phyloP scores from a whole-genome alignment of 2,797 vertebrate species.

The Diplodus puntazzo region DNA sequence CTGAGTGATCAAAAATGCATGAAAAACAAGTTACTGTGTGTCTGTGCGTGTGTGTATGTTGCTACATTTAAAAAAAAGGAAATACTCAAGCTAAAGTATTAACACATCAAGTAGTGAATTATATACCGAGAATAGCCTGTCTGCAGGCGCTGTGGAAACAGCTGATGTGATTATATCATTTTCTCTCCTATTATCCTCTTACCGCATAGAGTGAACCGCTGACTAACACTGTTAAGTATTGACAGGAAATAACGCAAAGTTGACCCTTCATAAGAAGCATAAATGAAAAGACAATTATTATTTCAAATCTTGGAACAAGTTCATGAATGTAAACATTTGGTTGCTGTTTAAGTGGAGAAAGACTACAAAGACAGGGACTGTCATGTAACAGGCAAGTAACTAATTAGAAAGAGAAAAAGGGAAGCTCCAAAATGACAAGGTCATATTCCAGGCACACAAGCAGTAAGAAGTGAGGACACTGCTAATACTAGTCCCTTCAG shows the following conservation, averaged over 20 bases:
- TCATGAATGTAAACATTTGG: constrained; percentile 21
- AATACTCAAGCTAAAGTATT: constrained; percentile 26
- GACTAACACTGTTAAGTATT: neutral
- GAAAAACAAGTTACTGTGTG: neutral
- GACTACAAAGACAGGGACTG: neutral
- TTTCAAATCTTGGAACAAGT: neutral
- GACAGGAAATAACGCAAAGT: constrained; percentile 3
- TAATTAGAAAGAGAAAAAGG: constrained; percentile 40
- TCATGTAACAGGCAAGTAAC: constrained; percentile 22
- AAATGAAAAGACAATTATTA: neutral
- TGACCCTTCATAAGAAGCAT: neutral
- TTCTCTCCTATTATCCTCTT: constrained; percentile 23
- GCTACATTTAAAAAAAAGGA: neutral
- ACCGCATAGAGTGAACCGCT: constrained; percentile 5
- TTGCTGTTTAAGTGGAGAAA: constrained; percentile 31
- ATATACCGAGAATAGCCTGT: constrained; percentile 36
- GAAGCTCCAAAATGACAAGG: constrained; percentile 70
- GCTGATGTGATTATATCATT: constrained; percentile 55
- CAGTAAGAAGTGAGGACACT: constrained; percentile 69
- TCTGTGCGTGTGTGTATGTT: neutral
- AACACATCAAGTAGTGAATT: constrained; percentile 31
- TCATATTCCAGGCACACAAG: constrained; percentile 78
- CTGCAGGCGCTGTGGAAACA: constrained; percentile 35
- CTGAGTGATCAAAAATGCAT: neutral
- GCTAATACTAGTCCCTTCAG: constrained; percentile 70